phyloP scores from a whole-genome alignment of 2,113 vertebrate species.

The Phainopepla nitens region DNA sequence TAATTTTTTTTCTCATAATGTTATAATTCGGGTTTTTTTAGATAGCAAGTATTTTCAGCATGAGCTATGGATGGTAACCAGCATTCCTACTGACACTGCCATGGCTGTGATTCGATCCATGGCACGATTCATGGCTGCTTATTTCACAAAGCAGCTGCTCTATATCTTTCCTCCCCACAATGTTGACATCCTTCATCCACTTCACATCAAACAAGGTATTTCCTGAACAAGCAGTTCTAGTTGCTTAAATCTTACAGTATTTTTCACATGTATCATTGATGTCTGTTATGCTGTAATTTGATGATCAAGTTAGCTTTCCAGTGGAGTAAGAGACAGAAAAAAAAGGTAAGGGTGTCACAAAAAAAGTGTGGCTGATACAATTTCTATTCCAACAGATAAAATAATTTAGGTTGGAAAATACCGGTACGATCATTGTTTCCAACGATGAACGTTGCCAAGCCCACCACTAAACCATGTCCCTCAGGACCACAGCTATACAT shows the following conservation, averaged over 20 bases:
- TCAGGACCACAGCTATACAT: not conserved
- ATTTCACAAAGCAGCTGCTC: slow-evolving; percentile 87
- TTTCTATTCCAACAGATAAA: not conserved
- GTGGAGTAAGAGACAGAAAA: not conserved
- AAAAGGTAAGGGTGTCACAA: not conserved
- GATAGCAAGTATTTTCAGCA: slow-evolving; percentile 29
- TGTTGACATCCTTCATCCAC: slow-evolving; percentile 79
- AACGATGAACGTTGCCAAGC: not conserved
- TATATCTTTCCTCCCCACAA: slow-evolving; percentile 84
- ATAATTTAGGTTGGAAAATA: not conserved
- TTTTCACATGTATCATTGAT: not conserved
- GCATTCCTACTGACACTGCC: slow-evolving; percentile 74
- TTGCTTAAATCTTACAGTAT: not conserved
- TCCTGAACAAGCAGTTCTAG: not conserved
- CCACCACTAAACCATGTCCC: not conserved
- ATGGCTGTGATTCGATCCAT: slow-evolving; percentile 82
- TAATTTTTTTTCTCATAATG: not conserved
- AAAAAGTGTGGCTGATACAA: not conserved
- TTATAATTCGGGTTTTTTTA: not conserved
- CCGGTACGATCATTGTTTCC: not conserved
- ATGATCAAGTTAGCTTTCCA: not conserved
- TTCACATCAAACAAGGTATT: slow-evolving; percentile 81
- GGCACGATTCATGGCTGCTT: slow-evolving; percentile 93
- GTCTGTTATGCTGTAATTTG: not conserved
- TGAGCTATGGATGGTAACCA: slow-evolving; percentile 44